Conservation (phyloP, 2,888 invertebrate species). For the Mimas tiliae region DNA sequence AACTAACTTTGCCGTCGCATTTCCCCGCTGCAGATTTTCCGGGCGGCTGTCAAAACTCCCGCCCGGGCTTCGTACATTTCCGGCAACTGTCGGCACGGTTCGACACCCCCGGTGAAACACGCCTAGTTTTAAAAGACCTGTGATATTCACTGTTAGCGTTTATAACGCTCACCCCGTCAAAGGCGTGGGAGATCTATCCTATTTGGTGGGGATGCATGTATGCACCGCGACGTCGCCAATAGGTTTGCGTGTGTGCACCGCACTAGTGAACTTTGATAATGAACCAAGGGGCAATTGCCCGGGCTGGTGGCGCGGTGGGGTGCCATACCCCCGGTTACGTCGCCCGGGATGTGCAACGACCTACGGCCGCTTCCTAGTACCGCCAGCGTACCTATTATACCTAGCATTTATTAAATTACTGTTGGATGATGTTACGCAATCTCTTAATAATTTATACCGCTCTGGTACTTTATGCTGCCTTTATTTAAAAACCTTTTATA, state of each 20-base stretch:
- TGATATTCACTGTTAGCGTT: slow-evolving; percentile 38
- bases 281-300: slow-evolving; percentile 76
- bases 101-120: slow-evolving; percentile 52
- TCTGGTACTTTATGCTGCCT: neutral
- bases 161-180: slow-evolving; percentile 34
- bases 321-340: slow-evolving; percentile 55
- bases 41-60: slow-evolving; percentile 72
- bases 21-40: slow-evolving; percentile 73
- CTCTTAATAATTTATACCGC: slow-evolving; percentile 12
- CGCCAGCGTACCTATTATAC: slow-evolving; percentile 24
- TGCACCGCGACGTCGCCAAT: slow-evolving; percentile 47
- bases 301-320: slow-evolving; percentile 47
- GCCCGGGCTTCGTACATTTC: slow-evolving; percentile 66
- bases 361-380: slow-evolving; percentile 61
- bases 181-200: slow-evolving; percentile 51
- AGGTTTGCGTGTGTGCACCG: slow-evolving; percentile 62
- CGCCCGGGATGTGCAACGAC: slow-evolving; percentile 66
- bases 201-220: slow-evolving; percentile 43
- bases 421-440: slow-evolving; percentile 10
- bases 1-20: slow-evolving; percentile 49
- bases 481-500: neutral
- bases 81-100: slow-evolving; percentile 63
- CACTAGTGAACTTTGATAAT: slow-evolving; percentile 84
- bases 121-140: slow-evolving; percentile 58
- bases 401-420: neutral